Evolutionary conservation across 2,888 invertebrate genomes (phyloP), one percentile per base, ranked within the genome.

Genomic region (Eudasyphora cyanicolor): DNA sequence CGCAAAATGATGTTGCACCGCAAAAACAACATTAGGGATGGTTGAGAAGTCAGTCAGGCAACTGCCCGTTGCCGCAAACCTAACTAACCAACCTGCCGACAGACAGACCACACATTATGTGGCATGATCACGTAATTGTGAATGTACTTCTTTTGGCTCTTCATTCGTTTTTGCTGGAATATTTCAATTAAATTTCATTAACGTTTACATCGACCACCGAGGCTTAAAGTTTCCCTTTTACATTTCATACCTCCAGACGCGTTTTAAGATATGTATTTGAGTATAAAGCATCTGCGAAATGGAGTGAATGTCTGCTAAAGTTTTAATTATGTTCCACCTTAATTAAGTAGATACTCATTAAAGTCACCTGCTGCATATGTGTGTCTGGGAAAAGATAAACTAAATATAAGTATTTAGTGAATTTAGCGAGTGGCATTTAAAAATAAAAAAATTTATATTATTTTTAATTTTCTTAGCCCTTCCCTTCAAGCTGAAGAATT

Each of bases 121-220:
- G 27, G n/a, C 35, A 14, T 38, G 32, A 14, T 17, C 62, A 64
- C 35, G 12, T 32, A 19, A 19, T 19, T 57, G 7, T 60, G 60
- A 29, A 3, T 60, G 60, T 60, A 29, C 7, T 8, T 35, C n/a
- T n/a, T n/a, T n/a, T n/a, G n/a, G n/a, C 8, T 4, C 4, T 17
- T 32, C 1, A 19, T 29, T 51, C n/a, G 35, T 35, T 45, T 42
- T 60, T 8, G 60, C 24, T n/a, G 24, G 21, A 64, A 38, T 73
- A 79, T 54, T 79, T 73, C 51, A 73, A 64, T 79, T 79, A 64
- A 64, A 32, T 79, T 79, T 79, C 73, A 73, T 73, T 78, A 62
- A 17, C 38, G 24, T 67, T 67, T 42, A 38, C 38, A 67, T 24
- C 42, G 67, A 24, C 21, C 21, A 38, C 38, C n/a, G n/a, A 64